A percentile compares a stretch with the other conserved stretches of the same genome.
Conservation (phyloP, 2,888 invertebrate species). For the Athalia circularis region DNA sequence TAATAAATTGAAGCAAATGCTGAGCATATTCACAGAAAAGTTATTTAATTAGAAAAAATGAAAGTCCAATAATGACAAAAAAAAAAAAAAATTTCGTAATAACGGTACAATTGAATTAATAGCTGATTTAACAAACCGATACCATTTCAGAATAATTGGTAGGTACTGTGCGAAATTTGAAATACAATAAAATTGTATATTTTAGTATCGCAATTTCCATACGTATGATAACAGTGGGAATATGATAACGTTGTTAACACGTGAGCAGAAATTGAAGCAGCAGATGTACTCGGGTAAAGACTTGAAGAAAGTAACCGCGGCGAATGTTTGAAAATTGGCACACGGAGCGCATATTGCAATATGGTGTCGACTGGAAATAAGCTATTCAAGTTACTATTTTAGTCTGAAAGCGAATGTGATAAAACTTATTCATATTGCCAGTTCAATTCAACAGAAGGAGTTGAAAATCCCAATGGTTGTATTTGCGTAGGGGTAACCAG, state of each 20-base stretch:
- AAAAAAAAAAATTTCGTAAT: too few species aligned
- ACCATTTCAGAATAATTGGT: not conserved
- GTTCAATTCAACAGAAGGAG: slow-evolving; percentile 30
- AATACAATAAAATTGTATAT: not conserved
- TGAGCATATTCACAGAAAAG: too few species aligned
- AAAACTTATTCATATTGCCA: slow-evolving; percentile 22
- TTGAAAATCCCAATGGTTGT: not conserved
- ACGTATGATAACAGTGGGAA: not conserved
- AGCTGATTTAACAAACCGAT: too few species aligned
- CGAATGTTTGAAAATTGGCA: slow-evolving; percentile 28
- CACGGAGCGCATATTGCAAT: not conserved
- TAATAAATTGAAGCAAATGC: too few species aligned
- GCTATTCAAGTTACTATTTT: too few species aligned
- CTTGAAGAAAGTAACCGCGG: not conserved
- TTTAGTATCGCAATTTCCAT: not conserved
- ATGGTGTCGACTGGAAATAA: slow-evolving; percentile 18
- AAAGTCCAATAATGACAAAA: too few species aligned
- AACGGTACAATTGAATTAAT: too few species aligned
- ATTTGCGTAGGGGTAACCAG: not conserved
- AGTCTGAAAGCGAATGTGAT: slow-evolving; percentile 6
- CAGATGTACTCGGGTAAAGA: slow-evolving; percentile 6
- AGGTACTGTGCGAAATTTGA: not conserved
- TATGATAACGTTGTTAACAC: slow-evolving; percentile 10
- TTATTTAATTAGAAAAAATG: too few species aligned
- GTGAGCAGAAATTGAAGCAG: slow-evolving; percentile 25